Conservation (phyloP, 2,888 invertebrate species). For the Tetragonula carbonaria region DNA sequence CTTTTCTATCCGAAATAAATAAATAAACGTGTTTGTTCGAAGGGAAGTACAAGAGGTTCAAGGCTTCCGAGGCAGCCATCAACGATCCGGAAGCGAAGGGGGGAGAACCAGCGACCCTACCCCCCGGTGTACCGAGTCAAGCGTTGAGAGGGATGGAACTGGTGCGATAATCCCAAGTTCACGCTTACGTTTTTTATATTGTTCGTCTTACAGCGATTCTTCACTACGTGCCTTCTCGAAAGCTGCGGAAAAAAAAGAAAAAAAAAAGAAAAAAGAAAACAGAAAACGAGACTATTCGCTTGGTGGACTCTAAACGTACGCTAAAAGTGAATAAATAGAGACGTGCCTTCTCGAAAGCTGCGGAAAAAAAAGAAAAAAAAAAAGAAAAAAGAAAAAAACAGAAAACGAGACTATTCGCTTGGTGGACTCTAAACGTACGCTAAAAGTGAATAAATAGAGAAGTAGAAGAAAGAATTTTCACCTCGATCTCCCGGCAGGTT, state of each 20-base stretch:
- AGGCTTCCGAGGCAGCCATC: slow-evolving; percentile 79
- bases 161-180: slow-evolving; percentile 71
- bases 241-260: slow-evolving; percentile 16
- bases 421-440: background rate
- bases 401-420: slow-evolving; percentile 1
- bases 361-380: background rate
- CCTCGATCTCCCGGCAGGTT: background rate
- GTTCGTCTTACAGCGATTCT: slow-evolving; percentile 37
- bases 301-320: background rate
- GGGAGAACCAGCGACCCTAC: slow-evolving; percentile 73
- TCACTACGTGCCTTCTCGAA: slow-evolving; percentile 58
- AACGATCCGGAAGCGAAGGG: slow-evolving; percentile 79
- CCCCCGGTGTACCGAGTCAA: slow-evolving; percentile 79
- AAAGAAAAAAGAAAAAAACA: background rate
- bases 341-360: slow-evolving; percentile 54
- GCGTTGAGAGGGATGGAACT: slow-evolving; percentile 76
- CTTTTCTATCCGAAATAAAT: too few species aligned
- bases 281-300: slow-evolving; percentile 1
- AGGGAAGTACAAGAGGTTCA: slow-evolving; percentile 82
- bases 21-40: background rate
- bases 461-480: background rate
- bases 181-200: slow-evolving; percentile 47
- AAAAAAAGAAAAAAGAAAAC: background rate
- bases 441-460: background rate
- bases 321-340: background rate